Evolutionary conservation across 1,140 invertebrate species (phyloP), one percentile per base, ranked within the genome.

Genomic region (Sarcophaga peregrina): DNA sequence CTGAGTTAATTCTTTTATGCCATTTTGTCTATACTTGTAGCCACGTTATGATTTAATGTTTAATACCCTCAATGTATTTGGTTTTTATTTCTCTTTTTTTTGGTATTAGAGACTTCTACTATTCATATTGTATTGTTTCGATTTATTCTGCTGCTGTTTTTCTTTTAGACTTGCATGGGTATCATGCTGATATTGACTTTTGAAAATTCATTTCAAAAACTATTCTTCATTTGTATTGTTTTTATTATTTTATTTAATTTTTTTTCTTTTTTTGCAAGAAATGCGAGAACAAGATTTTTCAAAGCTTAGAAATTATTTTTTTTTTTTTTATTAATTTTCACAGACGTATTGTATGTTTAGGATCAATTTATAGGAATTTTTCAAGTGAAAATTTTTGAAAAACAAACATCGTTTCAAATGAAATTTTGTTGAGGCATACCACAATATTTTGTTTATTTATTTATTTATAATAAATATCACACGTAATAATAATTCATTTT

Each of bases 401-500:
- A 17, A 62, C 17, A 6, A 5, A 62, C n/a, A 62, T 37, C 25
- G 25, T 1, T 37, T 4, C 25, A 37, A 37, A 37, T 37, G 25
- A 37, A 37, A 37, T 37, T 37, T 2, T 37, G 25, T 37, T 37
- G 25, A 4, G 25, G 25, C 25, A 37, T 37, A 37, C 25, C 25
- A 2, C 25, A 37, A 37, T 37, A 37, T 0, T 48, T 20, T 52
- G 4, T 76, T 17, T 50, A 50, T 10, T 50, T 78, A 9, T 78
- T 78, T 76, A 47, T 48, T 50, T 50, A 78, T 50, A n/a, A 50
- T 11, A 8, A 52, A 52, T 20, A 50, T 78, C 50, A 78, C 50
- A 25, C 17, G 62, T 50, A 75, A 46, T 50, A 17, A 78, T 78
- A 52, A 52, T 78, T 78, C 75, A 78, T 78, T 78, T 78, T 78